Evolutionary conservation across 2,113 vertebrate genomes (phyloP).

Genomic region (Ammospiza caudacuta): DNA sequence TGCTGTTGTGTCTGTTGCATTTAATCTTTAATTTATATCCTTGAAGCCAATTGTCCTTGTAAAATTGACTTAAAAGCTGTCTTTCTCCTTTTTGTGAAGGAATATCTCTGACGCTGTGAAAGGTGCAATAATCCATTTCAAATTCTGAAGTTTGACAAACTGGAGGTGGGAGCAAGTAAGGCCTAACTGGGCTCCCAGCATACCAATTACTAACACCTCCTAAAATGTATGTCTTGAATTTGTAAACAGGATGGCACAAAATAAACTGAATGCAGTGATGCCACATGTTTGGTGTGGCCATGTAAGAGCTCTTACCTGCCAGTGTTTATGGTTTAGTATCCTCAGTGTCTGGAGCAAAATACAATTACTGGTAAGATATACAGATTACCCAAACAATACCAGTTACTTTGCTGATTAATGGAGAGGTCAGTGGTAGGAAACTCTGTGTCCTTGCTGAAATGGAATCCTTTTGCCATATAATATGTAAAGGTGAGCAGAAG

Average conservation of each 20-base stretch:
- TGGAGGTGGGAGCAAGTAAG: not conserved
- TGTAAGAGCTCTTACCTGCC: not conserved
- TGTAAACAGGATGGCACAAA: not conserved
- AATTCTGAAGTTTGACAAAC: not conserved
- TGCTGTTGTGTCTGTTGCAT: not conserved
- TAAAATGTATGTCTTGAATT: not conserved
- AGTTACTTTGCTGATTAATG: not conserved
- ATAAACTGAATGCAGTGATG: not conserved
- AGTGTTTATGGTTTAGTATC: not conserved
- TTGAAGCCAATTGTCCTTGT: not conserved
- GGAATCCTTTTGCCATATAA: not conserved
- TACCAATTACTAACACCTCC: not conserved
- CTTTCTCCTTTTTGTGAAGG: not conserved
- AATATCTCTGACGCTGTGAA: not conserved
- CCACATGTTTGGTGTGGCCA: not conserved
- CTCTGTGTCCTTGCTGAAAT: not conserved
- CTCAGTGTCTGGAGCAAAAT: not conserved
- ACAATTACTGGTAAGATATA: not conserved
- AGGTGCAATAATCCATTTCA: not conserved
- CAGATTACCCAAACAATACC: not conserved
- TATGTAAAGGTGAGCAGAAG: not conserved
- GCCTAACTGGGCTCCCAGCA: not conserved
- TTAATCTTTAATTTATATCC: not conserved
- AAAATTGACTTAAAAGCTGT: not conserved
- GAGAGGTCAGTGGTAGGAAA: not conserved